These are phyloP conservation scores for Planococcus citri DNA, from an alignment of 1,140 invertebrate species.

Conservation along the genomic window DNA sequence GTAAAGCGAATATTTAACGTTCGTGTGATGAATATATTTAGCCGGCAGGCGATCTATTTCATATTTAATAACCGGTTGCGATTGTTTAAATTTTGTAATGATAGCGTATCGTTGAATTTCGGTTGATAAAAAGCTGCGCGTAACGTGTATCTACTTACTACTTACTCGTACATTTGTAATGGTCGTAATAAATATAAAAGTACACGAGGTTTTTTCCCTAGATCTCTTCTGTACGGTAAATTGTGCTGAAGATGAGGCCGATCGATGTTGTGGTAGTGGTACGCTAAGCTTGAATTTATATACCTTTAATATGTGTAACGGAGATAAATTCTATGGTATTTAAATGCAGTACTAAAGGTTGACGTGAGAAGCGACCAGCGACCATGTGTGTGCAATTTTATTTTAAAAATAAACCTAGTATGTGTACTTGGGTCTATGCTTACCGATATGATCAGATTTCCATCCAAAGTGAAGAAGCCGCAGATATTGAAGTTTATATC, in stretches of 20 bases:
- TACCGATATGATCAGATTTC: background rate
- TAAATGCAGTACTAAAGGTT: too few species aligned
- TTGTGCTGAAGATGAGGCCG: too few species aligned
- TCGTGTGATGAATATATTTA: conserved; percentile 1
- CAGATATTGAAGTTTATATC: background rate
- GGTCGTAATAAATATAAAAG: background rate
- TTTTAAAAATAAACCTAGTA: too few species aligned
- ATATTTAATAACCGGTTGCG: conserved; percentile 6
- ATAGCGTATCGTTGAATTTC: conserved; percentile 2
- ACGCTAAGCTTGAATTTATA: too few species aligned
- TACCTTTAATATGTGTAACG: too few species aligned
- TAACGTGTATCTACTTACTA: background rate
- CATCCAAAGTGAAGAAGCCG: background rate
- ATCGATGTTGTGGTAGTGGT: too few species aligned
- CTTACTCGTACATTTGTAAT: conserved; percentile 1
- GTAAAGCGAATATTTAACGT: background rate
- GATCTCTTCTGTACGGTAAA: too few species aligned
- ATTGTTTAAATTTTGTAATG: conserved; percentile 8
- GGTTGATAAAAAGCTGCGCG: background rate
- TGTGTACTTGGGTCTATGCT: too few species aligned
- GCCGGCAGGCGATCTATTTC: background rate
- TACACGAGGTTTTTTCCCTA: background rate
- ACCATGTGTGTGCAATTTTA: too few species aligned
- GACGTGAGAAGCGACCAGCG: too few species aligned
- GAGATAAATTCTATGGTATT: too few species aligned